Conservation (phyloP, 2,888 invertebrate genomes). For the Mechanitis messenoides region DNA sequence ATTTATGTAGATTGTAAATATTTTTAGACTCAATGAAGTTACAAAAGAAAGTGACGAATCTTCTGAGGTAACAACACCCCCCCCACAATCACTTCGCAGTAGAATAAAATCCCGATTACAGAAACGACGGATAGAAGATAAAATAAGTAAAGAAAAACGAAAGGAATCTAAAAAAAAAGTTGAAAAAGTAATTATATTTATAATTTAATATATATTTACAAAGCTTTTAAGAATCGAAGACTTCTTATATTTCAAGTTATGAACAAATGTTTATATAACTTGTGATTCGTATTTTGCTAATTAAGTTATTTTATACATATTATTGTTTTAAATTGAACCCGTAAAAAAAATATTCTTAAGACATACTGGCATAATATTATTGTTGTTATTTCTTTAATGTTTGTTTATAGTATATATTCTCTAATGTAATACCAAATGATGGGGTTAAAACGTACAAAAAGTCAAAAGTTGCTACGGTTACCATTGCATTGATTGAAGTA, state of each 20-base stretch:
- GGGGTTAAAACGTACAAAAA: conserved; percentile 41
- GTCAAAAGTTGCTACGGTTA: conserved; percentile 83
- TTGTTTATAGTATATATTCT: conserved; percentile 53
- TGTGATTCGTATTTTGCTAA: no score
- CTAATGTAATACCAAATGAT: conserved; percentile 53
- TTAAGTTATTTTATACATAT: no score
- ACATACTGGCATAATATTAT: no score
- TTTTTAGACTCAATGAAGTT: conserved; percentile 36
- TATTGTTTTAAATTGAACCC: no score
- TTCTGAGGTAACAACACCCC: conserved; percentile 36
- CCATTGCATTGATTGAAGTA: conserved; percentile 94
- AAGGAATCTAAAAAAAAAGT: conserved; percentile 48
- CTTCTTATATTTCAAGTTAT: no score
- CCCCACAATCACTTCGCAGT: conserved; percentile 49
- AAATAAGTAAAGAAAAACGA: conserved; percentile 40
- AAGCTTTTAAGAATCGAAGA: no score
- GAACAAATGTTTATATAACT: no score
- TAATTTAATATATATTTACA: conserved; percentile 36
- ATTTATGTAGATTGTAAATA: conserved; percentile 21
- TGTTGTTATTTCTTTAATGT: not conserved
- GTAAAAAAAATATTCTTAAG: no score
- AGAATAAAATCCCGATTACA: conserved; percentile 46
- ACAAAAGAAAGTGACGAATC: conserved; percentile 47
- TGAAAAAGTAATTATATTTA: conserved; percentile 47
- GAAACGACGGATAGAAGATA: conserved; percentile 47